Conservation (phyloP, 2,113 vertebrate species). For the Istiophorus platypterus region DNA sequence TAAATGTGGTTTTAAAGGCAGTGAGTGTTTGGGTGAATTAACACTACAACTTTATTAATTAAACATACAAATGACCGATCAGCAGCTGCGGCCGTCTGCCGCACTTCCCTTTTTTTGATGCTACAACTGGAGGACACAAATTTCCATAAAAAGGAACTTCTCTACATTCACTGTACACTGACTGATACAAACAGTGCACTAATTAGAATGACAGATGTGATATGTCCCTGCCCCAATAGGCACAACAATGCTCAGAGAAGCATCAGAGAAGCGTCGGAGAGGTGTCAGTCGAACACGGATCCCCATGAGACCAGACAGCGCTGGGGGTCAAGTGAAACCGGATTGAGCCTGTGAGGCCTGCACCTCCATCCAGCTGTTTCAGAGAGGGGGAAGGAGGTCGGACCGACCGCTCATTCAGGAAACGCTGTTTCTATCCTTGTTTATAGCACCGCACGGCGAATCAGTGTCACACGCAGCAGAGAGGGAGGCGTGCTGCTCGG, state of each 20-base stretch:
- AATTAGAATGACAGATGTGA: background rate
- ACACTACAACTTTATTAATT: background rate
- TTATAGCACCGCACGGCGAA: background rate
- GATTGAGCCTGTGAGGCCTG: too few relatives aligned
- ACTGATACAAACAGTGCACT: too few relatives aligned
- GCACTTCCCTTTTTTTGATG: background rate
- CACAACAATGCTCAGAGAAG: too few relatives aligned
- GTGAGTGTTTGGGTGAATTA: too few relatives aligned
- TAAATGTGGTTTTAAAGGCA: background rate
- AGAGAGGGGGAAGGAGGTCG: too few relatives aligned
- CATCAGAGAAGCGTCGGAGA: background rate
- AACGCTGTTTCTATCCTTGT: background rate
- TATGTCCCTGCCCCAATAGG: too few relatives aligned
- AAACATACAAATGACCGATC: background rate
- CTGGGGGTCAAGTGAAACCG: too few relatives aligned
- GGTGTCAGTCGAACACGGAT: background rate
- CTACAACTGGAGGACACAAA: background rate
- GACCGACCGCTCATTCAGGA: background rate
- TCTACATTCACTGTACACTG: too few relatives aligned
- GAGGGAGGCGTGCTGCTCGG: too few relatives aligned
- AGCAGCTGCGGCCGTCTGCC: background rate
- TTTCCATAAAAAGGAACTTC: background rate
- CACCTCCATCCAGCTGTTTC: too few relatives aligned
- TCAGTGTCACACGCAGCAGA: too few relatives aligned
- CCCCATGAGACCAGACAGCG: too few relatives aligned